These are phyloP conservation scores for Macrobrachium nipponense DNA, from an alignment of 1,140 invertebrate species.

Conservation along the genomic window DNA sequence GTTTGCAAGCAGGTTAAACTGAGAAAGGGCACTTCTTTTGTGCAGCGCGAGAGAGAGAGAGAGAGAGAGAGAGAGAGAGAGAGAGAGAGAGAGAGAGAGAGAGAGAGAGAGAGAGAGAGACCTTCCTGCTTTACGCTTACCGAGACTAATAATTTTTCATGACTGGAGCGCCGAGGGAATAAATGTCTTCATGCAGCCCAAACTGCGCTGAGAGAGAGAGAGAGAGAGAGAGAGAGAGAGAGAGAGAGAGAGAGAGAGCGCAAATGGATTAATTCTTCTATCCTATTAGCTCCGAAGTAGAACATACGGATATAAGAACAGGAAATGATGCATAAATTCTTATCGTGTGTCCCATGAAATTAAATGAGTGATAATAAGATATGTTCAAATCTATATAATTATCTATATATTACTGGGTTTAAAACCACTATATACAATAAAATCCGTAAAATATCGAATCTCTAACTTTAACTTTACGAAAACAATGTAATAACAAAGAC, in stretches of 20 bases:
- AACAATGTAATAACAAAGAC: no score
- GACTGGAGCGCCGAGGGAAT: background rate
- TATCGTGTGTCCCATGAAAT: no score
- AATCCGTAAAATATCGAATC: no score
- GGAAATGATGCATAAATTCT: background rate
- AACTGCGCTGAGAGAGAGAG: background rate
- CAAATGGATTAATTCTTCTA: background rate
- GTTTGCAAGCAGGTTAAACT: no score
- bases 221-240: slow-evolving; percentile 26
- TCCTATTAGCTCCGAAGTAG: background rate
- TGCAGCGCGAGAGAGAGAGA: background rate
- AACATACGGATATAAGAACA: background rate
- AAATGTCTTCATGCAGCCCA: background rate
- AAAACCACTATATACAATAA: no score
- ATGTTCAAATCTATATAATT: no score
- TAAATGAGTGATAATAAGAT: no score
- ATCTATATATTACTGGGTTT: no score
- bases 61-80: slow-evolving; percentile 17
- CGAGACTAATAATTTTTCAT: no score
- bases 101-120: background rate
- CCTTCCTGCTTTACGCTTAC: no score
- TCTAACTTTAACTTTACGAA: no score
- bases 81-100: slow-evolving; percentile 23
- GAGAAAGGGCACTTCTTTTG: no score
- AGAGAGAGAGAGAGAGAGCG: slow-evolving; percentile 23